Base-by-base conservation (phyloP, 1,140 invertebrate genomes). In the Laupala kohalensis region DNA sequence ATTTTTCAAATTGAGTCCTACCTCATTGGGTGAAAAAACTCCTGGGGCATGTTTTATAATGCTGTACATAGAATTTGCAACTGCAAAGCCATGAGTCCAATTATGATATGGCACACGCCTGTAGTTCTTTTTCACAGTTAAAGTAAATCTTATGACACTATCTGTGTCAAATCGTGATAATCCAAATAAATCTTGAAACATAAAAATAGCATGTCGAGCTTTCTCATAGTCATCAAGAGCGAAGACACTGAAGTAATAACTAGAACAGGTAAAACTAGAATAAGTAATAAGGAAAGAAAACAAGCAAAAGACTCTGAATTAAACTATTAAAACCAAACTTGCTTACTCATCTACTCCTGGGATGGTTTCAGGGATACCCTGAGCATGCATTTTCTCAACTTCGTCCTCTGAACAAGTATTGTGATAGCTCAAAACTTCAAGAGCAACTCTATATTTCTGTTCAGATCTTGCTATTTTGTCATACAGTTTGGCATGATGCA, bases 101-200 rank as follows among this genome's bases (percentile, higher is more conserved):
- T 94, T 94, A 79, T 94, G 92, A 77, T 93, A 93, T 0, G 90
- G 89, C 0, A 94, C 91, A 28, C 86, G 82, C 25, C 92, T 81
- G 78, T 94, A 94, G 80, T 94, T 94, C 77, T 92, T 94, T 76
- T 86, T 85, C 0, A 94, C 91, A 0, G 92, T 94, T 71, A 95
- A 77, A 6, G 88, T 86, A 77, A 94, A 94, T 69, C 87, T 81
- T 25, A 89, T 85, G 53, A 94, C 78, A 67, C 84, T 85, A 69
- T 82, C 81, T 23, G 81, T 77, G 75, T 89, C 86, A 77, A 89
- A 92, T 74, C 85, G 81, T 2, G 80, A 77, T 25, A 85, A 71
- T 6, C 84, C 83, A 76, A 92, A 92, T 4, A 94, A 82, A 76
- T 91, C 90, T 23, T 85, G 85, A 77, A 94, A 93, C 92, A 94